These are phyloP conservation scores for Gambusia affinis DNA, from an alignment of 2,113 vertebrate species.

Conservation along the genomic window DNA sequence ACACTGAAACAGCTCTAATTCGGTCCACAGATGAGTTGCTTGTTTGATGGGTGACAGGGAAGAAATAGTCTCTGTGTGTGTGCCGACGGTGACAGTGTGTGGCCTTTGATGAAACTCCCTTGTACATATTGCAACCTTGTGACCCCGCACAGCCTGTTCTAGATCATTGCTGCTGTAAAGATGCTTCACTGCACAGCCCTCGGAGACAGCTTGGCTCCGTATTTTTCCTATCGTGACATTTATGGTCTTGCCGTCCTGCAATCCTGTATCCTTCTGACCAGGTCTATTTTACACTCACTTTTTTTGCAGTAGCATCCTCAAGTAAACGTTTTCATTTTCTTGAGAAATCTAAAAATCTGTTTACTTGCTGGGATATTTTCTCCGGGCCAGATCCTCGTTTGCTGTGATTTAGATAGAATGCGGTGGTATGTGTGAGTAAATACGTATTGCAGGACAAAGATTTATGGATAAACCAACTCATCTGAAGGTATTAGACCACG, in stretches of 20 bases:
- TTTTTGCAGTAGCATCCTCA: conserved; percentile 6
- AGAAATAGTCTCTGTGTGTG: conserved; percentile 19
- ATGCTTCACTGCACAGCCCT: conserved; percentile 52
- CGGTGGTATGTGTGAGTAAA: conserved; percentile 51
- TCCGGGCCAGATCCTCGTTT: conserved; percentile 20
- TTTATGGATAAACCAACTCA: conserved; percentile 60
- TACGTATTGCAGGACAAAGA: conserved; percentile 56
- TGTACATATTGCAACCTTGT: conserved; percentile 62
- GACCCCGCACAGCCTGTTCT: conserved; percentile 62
- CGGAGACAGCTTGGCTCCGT: conserved; percentile 46
- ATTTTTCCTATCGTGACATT: conserved; percentile 69
- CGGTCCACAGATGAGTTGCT: conserved; percentile 27
- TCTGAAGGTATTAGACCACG: conserved; percentile 55
- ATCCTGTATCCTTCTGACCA: conserved; percentile 29
- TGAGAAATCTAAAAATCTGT: conserved; percentile 7
- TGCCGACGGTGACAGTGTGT: conserved; percentile 43
- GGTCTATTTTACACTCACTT: conserved; percentile 31
- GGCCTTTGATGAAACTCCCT: conserved; percentile 68
- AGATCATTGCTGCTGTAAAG: conserved; percentile 68
- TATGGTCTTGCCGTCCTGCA: conserved; percentile 55
- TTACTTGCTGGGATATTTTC: conserved; percentile 25
- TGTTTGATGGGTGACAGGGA: conserved; percentile 17
- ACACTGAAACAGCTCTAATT: conserved; percentile 35
- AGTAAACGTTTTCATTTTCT: conserved; percentile 23
- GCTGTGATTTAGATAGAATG: conserved; percentile 34